Evolutionary conservation across 2,888 invertebrate genomes (phyloP), one percentile per base, ranked within the genome.

Genomic region (Achlya flavicornis): DNA sequence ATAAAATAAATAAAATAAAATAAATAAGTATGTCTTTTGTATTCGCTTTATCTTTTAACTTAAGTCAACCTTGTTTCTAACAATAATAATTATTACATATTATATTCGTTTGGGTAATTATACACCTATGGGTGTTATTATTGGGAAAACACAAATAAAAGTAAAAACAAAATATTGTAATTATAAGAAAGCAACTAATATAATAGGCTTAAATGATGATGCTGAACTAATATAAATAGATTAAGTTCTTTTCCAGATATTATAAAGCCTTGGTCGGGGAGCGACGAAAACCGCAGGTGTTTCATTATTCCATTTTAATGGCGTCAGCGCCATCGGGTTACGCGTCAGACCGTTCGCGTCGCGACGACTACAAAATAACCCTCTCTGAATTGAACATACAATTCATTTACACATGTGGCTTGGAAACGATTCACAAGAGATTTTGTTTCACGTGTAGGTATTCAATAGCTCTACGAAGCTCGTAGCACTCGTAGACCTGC

Each of bases 231-330:
- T n/a, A n/a, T n/a, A n/a, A n/a, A n/a, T n/a, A n/a, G n/a, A n/a
- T n/a, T n/a, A n/a, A n/a, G n/a, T n/a, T n/a, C n/a, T 12, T 41
- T 60, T 60, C 60, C 19, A 60, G 60, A 38, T 64, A 65, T 66
- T 66, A 61, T 62, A 60, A 67, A 61, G 48, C 11, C 6, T 26
- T 60, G 32, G 59, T 72, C 67, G 67, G 77, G 81, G 80, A 74
- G 77, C 78, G 76, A 76, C 82, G 83, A 84, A 86, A 88, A 90
- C 90, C 91, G 88, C 91, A 90, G 91, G 90, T 92, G 91, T 92
- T 92, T 90, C 90, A 92, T 92, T 93, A 92, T 92, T 88, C 91
- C 78, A 85, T 86, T 91, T 90, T 92, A 92, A 92, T 92, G 90
- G 87, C 86, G 87, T 86, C 87, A 87, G 84, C 83, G 78, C 73